Percentiles rank a stretch among this genome's conserved stretches.
These are phyloP conservation scores for Thelaira solivaga DNA, from an alignment of 2,888 invertebrate species.

Conservation along the genomic window DNA sequence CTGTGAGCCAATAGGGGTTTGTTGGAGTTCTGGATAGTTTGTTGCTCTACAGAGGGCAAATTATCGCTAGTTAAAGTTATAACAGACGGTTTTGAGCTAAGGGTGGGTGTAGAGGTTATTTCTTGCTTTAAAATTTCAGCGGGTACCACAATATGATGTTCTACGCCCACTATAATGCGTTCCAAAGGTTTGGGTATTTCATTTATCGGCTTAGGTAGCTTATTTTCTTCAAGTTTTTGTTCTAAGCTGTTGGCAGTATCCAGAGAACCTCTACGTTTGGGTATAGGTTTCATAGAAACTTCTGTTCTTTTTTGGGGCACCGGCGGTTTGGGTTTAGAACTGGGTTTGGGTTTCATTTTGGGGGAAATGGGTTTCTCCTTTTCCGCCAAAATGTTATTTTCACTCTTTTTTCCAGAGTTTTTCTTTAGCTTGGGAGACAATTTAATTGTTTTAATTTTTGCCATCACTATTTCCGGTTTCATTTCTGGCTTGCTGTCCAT, in stretches of 20 bases:
- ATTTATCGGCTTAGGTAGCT: slow-evolving; percentile 48
- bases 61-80: slow-evolving; percentile 70
- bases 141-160: slow-evolving; percentile 63
- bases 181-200: slow-evolving; percentile 71
- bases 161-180: slow-evolving; percentile 76
- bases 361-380: slow-evolving; percentile 46
- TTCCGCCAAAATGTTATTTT: not conserved
- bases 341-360: slow-evolving; percentile 28
- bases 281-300: slow-evolving; percentile 63
- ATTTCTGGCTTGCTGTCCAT: not conserved
- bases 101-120: not conserved
- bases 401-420: slow-evolving; percentile 21
- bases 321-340: slow-evolving; percentile 63
- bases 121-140: not conserved
- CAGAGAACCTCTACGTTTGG: slow-evolving; percentile 64
- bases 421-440: slow-evolving; percentile 61
- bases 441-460: slow-evolving; percentile 30
- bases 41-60: slow-evolving; percentile 65
- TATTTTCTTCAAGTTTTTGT: slow-evolving; percentile 28
- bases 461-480: not conserved
- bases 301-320: slow-evolving; percentile 70
- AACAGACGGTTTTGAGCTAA: slow-evolving; percentile 47
- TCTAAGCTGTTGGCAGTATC: slow-evolving; percentile 6
- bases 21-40: slow-evolving; percentile 5
- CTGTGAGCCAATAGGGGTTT: slow-evolving; percentile 59